Evolutionary conservation across 2,888 invertebrate species (phyloP), one percentile per base, ranked within the genome.

Genomic region (Bugulina stolonifera): DNA sequence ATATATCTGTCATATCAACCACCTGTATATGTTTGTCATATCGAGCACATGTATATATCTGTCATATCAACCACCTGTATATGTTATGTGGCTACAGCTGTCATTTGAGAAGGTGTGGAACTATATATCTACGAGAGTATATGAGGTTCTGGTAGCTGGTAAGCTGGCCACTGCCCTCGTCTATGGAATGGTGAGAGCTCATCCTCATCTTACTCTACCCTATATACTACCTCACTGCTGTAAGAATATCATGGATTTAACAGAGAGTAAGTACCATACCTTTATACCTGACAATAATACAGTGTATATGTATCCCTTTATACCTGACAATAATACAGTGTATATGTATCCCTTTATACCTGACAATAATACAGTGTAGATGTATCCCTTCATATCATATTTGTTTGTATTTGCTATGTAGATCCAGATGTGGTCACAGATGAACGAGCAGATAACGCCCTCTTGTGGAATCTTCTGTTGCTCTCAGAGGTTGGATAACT

Each of bases 101-200:
- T 92, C 92, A 0, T 81, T 94, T 69, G 88, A 89, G 76, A 92
- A 92, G 81, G 87, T 94, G 43, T 89, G 89, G 75, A 85, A 88
- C 14, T 94, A 92, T 82, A 80, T 86, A 0, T 89, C 89, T 0
- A 89, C 89, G 72, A 89, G 89, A 35, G 89, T 92, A n/a, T 89
- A 92, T 77, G 94, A 94, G 82, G 90, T 91, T 0, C 90, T 90
- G 78, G 91, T 94, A 0, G 91, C 93, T 0, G 94, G 93, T 0
- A 90, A 90, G 80, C 88, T 92, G 81, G 89, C 92, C 0, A 92
- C 91, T 0, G 88, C 89, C 14, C 84, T 94, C 73, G 32, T 54
- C 3, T 43, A 43, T 23, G 70, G 43, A 3, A 32, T 54, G 32
- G 70, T 78, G 25, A 76, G 86, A 78, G 88, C 90, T 0, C 89